Percentiles rank a stretch among this genome's conserved stretches.
Conservation (phyloP, 1,140 invertebrate genomes). For the Centruroides vittatus region DNA sequence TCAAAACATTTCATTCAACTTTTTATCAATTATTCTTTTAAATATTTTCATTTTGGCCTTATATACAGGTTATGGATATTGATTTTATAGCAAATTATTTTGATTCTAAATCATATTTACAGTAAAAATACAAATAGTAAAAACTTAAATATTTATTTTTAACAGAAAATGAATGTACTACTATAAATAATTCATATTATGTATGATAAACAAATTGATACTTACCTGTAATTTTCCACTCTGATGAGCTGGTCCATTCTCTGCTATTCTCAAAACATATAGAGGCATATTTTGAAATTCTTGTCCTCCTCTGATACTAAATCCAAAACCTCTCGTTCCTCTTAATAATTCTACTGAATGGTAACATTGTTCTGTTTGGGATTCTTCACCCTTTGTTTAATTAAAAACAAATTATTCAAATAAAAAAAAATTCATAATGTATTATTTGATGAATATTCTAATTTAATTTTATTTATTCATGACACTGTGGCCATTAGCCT, state of each 20-base stretch:
- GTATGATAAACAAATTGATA: no score
- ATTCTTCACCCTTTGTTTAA: neutral
- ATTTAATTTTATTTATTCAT: neutral
- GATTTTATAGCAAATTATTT: no score
- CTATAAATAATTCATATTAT: no score
- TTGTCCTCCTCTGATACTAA: slow-evolving; percentile 64
- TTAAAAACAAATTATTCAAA: neutral
- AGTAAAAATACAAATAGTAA: no score
- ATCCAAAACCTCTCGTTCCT: slow-evolving; percentile 63
- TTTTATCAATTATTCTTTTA: no score
- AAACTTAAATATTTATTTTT: no score
- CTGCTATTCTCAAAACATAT: slow-evolving; percentile 64
- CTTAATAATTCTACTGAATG: slow-evolving; percentile 52
- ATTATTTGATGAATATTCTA: neutral
- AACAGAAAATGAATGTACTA: no score
- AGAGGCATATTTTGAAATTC: slow-evolving; percentile 74
- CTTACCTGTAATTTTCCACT: slow-evolving; percentile 10
- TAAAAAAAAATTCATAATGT: neutral
- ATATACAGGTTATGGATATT: no score
- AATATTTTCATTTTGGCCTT: no score
- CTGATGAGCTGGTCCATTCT: slow-evolving; percentile 54
- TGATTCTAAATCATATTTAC: no score
- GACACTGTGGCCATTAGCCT: no score
- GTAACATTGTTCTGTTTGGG: slow-evolving; percentile 3
- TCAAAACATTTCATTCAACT: no score